Percentiles rank a stretch among this genome's conserved stretches.
These are phyloP conservation scores for Cettia cetti DNA, from an alignment of 2,113 vertebrate genomes.

Conservation along the genomic window DNA sequence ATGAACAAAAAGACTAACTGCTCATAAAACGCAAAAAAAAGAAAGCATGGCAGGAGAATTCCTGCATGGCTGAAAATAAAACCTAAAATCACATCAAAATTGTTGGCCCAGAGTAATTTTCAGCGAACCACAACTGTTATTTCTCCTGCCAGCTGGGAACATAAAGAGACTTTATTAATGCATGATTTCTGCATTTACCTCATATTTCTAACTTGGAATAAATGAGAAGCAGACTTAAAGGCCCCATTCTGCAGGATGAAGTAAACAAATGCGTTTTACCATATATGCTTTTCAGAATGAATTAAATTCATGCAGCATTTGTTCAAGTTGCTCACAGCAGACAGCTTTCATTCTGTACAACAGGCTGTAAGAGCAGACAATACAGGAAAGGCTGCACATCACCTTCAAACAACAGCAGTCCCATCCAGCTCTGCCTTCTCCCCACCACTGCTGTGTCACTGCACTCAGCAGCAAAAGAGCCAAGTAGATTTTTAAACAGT, in stretches of 20 bases:
- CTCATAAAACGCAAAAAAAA: conserved; percentile 43
- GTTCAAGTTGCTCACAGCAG: conserved; percentile 67
- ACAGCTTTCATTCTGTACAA: conserved; percentile 74
- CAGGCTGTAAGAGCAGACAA: conserved; percentile 65
- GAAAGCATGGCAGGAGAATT: conserved; percentile 14
- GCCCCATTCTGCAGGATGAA: conserved; percentile 59
- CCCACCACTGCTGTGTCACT: background rate
- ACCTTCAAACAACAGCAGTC: background rate
- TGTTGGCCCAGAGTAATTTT: conserved; percentile 51
- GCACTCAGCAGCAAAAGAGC: background rate
- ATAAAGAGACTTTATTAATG: conserved; percentile 54
- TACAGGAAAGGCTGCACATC: background rate
- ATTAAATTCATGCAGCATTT: conserved; percentile 73
- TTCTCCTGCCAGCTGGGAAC: conserved; percentile 54
- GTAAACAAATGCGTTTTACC: conserved; percentile 70
- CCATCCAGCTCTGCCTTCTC: background rate
- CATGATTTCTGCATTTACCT: conserved; percentile 53
- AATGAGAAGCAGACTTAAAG: conserved; percentile 70
- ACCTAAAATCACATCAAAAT: conserved; percentile 49
- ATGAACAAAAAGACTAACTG: conserved; percentile 19
- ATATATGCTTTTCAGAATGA: conserved; percentile 63
- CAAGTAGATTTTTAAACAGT: background rate
- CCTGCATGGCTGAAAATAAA: conserved; percentile 56
- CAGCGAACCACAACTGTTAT: conserved; percentile 54
- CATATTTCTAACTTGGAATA: conserved; percentile 57